A percentile compares a stretch with the other conserved stretches of the same genome.
Evolutionary conservation across 2,113 vertebrate species (phyloP).

Genomic region (Acinonyx jubatus): DNA sequence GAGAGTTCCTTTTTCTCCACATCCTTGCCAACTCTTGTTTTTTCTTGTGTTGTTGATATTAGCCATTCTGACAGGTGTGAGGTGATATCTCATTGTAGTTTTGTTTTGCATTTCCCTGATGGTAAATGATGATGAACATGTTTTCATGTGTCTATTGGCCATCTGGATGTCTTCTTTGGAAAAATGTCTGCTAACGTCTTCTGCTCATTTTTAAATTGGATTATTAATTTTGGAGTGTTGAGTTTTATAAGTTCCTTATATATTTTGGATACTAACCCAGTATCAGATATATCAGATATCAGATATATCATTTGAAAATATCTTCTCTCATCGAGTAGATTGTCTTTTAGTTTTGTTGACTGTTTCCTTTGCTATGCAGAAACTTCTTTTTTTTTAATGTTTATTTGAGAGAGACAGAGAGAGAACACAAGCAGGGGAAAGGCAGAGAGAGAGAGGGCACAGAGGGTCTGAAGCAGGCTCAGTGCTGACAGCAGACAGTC

Average conservation of each 20-base stretch:
- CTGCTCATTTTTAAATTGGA: not conserved
- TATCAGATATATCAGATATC: not conserved
- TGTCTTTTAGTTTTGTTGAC: not conserved
- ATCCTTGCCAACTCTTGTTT: not conserved
- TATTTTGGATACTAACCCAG: not conserved
- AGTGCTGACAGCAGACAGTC: too few species aligned
- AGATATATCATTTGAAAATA: not conserved
- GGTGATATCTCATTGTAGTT: not conserved
- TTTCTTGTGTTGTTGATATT: not conserved
- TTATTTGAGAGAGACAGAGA: too few species aligned
- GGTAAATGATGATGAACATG: not conserved
- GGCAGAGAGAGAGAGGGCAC: too few species aligned
- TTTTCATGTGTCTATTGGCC: not conserved
- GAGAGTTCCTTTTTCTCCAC: not conserved
- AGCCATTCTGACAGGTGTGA: not conserved
- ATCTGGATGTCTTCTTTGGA: not conserved
- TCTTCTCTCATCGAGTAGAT: not conserved
- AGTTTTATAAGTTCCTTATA: not conserved
- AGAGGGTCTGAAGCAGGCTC: too few species aligned
- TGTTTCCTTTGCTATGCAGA: not conserved
- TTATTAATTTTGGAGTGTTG: not conserved
- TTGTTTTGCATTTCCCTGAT: not conserved
- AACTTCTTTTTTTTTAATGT: too few species aligned
- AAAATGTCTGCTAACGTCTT: not conserved
- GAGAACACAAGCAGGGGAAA: too few species aligned